Evolutionary conservation across 2,888 invertebrate species (phyloP), one percentile per base, ranked within the genome.

Genomic region (Branchipolynoe longqiensis): DNA sequence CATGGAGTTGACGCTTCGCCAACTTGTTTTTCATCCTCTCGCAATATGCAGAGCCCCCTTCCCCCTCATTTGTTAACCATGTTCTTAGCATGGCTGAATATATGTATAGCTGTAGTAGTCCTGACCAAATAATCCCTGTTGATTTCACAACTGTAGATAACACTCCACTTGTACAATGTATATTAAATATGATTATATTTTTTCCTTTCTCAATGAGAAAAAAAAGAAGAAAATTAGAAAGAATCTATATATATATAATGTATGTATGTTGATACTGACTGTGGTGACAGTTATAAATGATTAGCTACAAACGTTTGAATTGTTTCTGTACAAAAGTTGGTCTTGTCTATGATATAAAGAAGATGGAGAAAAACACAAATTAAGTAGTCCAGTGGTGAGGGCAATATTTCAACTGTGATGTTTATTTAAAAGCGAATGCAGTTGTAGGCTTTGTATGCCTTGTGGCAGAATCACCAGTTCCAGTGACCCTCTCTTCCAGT

Each of bases 141-240:
- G 78, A 78, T 78, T 78, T 78, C 78, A 78, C 78, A 78, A 78
- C 78, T 78, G 78, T 78, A 78, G 78, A 78, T 78, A 78, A 41
- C 54, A 78, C 78, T 48, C 78, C 78, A 78, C 41, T 41, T 54
- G 54, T 78, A 78, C 54, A 78, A 78, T 78, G 78, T 78, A 78
- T 78, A 78, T 78, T 78, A 78, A 78, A 78, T 54, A 78, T 78
- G 48, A 78, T 78, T 78, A 78, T 78, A 78, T 78, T 78, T 78
- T 78, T 48, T 78, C 78, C 78, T 41, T 78, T 54, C 78, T 78
- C 78, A 31, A 48, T 78, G 78, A 78, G 41, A 48, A 48, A 28
- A 48, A 74, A 78, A 54, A 78, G n/a, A 62, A 25, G 78, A 78
- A 78, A 78, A 78, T 78, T 48, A 48, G 78, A 78, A 78, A 78